phyloP scores from a whole-genome alignment of 30 jellyfish, hydroid and myxozoan genomes.

The Aurelia aurita complex sp. Pacific region DNA sequence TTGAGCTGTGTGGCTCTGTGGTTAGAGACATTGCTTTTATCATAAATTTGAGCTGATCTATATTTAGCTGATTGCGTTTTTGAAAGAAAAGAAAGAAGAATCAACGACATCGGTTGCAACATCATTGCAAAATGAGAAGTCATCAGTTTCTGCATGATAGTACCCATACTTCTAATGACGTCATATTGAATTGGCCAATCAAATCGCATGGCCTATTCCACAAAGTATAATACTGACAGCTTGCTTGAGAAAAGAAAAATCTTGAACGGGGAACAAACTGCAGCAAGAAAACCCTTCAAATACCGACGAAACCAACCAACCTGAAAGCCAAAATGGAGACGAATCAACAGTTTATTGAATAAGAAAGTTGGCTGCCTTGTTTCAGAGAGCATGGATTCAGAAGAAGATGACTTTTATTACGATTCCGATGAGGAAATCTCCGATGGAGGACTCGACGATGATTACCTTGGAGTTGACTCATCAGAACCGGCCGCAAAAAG shows the following conservation, averaged over 20 bases:
- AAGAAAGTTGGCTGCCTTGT: not conserved
- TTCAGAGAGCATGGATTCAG: slow-evolving; percentile 82
- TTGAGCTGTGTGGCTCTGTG: too few relatives aligned
- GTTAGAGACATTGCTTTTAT: too few relatives aligned
- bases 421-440: slow-evolving; percentile 88
- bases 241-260: slow-evolving; percentile 3
- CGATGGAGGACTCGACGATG: slow-evolving; percentile 85
- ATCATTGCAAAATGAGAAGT: not conserved
- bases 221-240: slow-evolving; percentile 46
- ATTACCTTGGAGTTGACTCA: slow-evolving; percentile 82
- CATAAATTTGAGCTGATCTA: too few relatives aligned
- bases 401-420: slow-evolving; percentile 81
- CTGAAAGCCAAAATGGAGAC: not conserved
- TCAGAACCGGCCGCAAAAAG: slow-evolving; percentile 93
- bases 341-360: not conserved
- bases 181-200: slow-evolving; percentile 60
- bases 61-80: too few relatives aligned
- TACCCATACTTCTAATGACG: slow-evolving; percentile 68
- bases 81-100: too few relatives aligned
- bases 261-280: not conserved
- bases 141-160: slow-evolving; percentile 47
- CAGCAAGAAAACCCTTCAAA: not conserved
- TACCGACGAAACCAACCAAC: not conserved
- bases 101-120: not conserved
- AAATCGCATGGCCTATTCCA: slow-evolving; percentile 32